Evolutionary conservation across 2,797 vertebrate genomes (phyloP).

Genomic region (Danio albolineatus): DNA sequence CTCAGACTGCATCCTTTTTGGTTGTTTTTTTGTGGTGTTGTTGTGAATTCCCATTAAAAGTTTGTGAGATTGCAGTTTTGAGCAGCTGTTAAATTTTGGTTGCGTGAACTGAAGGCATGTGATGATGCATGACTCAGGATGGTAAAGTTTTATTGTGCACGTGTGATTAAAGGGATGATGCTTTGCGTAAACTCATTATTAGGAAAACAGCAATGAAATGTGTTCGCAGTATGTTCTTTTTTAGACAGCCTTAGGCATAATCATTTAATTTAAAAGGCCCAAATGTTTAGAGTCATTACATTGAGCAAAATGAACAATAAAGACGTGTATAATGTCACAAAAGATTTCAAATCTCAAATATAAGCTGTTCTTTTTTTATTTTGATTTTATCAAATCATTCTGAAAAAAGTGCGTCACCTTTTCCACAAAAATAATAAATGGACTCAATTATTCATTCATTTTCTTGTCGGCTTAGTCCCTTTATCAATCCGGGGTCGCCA

Average conservation of each 20-base stretch:
- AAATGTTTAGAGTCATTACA: not conserved
- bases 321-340: no score
- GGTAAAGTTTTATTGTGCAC: conserved; percentile 46
- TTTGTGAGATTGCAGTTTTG: conserved; percentile 37
- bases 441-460: no score
- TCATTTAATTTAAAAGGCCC: not conserved
- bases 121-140: conserved; percentile 35
- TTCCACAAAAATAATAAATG: not conserved
- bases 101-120: conserved; percentile 45
- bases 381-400: not conserved
- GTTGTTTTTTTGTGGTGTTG: conserved; percentile 2
- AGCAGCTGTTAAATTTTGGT: conserved; percentile 37
- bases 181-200: conserved; percentile 13
- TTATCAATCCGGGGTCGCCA: no score
- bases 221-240: conserved; percentile 16
- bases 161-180: conserved; percentile 31
- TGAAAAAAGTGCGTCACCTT: not conserved
- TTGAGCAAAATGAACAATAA: not conserved
- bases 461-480: no score
- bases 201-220: conserved; percentile 2
- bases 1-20: conserved; percentile 24
- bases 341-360: not conserved
- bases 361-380: not conserved
- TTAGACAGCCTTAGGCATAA: not conserved
- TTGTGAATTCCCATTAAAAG: conserved; percentile 44